Conservation (phyloP, 2,888 invertebrate species). For the Leuctra nigra region DNA sequence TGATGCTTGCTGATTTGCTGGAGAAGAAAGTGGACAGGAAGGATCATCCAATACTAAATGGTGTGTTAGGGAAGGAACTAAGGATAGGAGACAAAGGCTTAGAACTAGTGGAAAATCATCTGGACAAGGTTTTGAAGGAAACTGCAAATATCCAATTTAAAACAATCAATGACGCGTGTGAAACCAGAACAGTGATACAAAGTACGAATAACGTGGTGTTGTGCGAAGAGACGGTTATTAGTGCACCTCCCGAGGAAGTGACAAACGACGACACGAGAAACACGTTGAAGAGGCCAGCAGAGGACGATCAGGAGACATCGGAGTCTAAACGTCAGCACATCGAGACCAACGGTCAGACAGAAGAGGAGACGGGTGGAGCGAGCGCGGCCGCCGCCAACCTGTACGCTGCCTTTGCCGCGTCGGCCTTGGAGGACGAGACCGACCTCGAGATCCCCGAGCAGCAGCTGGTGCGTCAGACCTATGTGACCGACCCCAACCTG, state of each 20-base stretch:
- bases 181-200: conserved; percentile 15
- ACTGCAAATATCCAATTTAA: not conserved
- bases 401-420: conserved; percentile 78
- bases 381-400: conserved; percentile 71
- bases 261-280: not conserved
- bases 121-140: conserved; percentile 25
- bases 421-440: conserved; percentile 70
- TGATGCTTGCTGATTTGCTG: conserved; percentile 74
- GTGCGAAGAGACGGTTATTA: not conserved
- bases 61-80: conserved; percentile 49
- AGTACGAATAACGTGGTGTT: not conserved
- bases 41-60: conserved; percentile 51
- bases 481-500: conserved; percentile 33
- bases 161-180: conserved; percentile 3
- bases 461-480: conserved; percentile 28
- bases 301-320: not conserved
- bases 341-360: not conserved
- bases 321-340: conserved; percentile 11
- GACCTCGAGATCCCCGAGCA: conserved; percentile 43
- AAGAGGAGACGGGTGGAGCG: conserved; percentile 31
- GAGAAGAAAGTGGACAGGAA: conserved; percentile 64
- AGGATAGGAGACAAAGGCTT: conserved; percentile 52
- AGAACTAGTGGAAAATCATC: conserved; percentile 50
- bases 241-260: no score
- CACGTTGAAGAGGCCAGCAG: conserved; percentile 15